A percentile compares a stretch with the other conserved stretches of the same genome.
Evolutionary conservation across 2,888 invertebrate species (phyloP).

Genomic region (Rhabditophanes sp.): DNA sequence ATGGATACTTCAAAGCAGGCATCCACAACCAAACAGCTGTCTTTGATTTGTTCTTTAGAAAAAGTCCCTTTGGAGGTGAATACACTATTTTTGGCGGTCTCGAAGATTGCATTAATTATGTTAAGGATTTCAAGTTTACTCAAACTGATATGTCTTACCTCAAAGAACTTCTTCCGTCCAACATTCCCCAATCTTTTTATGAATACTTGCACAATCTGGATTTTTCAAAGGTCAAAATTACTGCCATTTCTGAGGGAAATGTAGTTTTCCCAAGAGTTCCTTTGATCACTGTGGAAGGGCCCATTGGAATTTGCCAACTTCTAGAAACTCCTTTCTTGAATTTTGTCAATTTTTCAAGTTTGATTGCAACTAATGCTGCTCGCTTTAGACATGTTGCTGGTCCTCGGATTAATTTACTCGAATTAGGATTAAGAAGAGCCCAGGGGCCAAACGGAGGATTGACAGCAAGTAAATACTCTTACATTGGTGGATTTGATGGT

Average conservation of each 20-base stretch:
- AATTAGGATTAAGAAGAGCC: slow-evolving; percentile 85
- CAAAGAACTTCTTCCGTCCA: slow-evolving; percentile 62
- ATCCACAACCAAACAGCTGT: slow-evolving; percentile 76
- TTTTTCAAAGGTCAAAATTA: slow-evolving; percentile 65
- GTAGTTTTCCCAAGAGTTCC: slow-evolving; percentile 86
- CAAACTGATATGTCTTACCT: slow-evolving; percentile 88
- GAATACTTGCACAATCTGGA: slow-evolving; percentile 65
- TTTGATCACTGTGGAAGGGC: slow-evolving; percentile 78
- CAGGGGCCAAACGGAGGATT: slow-evolving; percentile 96
- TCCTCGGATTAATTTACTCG: slow-evolving; percentile 66
- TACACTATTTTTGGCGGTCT: slow-evolving; percentile 94
- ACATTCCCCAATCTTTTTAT: slow-evolving; percentile 75
- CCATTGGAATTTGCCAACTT: slow-evolving; percentile 79
- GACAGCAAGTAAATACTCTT: slow-evolving; percentile 91
- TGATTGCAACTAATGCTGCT: slow-evolving; percentile 95
- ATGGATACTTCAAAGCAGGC: slow-evolving; percentile 96
- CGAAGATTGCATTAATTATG: slow-evolving; percentile 80
- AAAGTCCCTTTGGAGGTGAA: slow-evolving; percentile 69
- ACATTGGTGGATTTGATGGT: slow-evolving; percentile 91
- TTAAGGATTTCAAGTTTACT: slow-evolving; percentile 74
- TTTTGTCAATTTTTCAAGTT: slow-evolving; percentile 59
- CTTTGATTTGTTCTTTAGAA: slow-evolving; percentile 90
- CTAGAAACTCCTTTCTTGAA: slow-evolving; percentile 89
- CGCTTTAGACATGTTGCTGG: slow-evolving; percentile 88
- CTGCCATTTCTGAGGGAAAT: slow-evolving; percentile 75